Conservation (phyloP, 1,140 invertebrate genomes). For the Venturia canescens region DNA sequence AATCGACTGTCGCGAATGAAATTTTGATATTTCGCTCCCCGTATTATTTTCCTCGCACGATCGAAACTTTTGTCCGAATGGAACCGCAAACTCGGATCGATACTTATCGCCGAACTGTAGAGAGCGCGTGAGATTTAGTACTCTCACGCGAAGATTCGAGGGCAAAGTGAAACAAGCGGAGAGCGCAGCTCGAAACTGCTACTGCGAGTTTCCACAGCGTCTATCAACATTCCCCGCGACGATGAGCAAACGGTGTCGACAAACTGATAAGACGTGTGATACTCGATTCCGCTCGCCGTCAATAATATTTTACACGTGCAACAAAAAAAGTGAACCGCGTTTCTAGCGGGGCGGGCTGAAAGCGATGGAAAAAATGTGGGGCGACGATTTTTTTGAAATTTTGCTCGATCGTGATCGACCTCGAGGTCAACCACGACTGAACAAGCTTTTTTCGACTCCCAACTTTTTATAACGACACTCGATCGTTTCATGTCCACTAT, state of each 20-base stretch:
- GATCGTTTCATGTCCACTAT: too few relatives aligned
- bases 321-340: too few relatives aligned
- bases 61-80: not conserved
- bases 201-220: constrained; percentile 34
- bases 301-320: not conserved
- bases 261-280: constrained; percentile 66
- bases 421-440: too few relatives aligned
- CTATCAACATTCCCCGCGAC: constrained; percentile 52
- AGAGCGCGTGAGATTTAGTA: constrained; percentile 16
- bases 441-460: too few relatives aligned
- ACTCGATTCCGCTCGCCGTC: constrained; percentile 3
- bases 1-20: not conserved
- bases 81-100: not conserved
- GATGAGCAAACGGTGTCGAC: constrained; percentile 59
- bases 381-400: not conserved
- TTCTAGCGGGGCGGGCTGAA: too few relatives aligned
- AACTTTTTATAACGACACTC: too few relatives aligned
- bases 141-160: constrained; percentile 40
- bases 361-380: not conserved
- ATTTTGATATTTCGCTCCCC: not conserved
- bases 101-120: not conserved
- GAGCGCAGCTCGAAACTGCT: constrained; percentile 36
- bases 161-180: constrained; percentile 47
- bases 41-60: not conserved
- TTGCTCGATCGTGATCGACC: too few relatives aligned